phyloP scores from a whole-genome alignment of 2,113 vertebrate genomes.

The Puma concolor region DNA sequence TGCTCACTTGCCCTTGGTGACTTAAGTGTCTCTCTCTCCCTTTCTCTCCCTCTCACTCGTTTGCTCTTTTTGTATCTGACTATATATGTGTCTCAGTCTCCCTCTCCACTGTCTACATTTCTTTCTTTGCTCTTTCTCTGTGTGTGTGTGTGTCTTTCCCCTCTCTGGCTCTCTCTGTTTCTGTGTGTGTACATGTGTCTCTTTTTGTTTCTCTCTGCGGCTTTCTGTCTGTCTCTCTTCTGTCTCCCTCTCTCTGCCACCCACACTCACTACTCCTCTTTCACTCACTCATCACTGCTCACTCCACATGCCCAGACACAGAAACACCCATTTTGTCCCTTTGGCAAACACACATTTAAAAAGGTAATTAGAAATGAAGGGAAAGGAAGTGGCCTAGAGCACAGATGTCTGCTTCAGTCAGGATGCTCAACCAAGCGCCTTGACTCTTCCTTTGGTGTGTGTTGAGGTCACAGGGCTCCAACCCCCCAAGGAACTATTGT shows the following conservation, averaged over 20 bases:
- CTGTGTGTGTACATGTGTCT: background rate
- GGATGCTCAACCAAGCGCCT: background rate
- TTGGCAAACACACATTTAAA: background rate
- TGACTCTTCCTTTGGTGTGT: background rate
- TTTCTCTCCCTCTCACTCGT: background rate
- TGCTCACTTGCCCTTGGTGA: background rate
- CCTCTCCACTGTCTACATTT: background rate
- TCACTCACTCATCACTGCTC: background rate
- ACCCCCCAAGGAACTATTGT: background rate
- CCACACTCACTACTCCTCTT: background rate
- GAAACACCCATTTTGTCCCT: background rate
- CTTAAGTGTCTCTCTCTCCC: background rate
- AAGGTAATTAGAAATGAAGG: slow-evolving; percentile 30
- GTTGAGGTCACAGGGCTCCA: background rate
- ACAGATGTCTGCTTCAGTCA: background rate
- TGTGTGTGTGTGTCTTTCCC: background rate
- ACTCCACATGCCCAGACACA: background rate
- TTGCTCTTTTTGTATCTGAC: background rate
- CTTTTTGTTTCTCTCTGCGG: background rate
- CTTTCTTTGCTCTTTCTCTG: background rate
- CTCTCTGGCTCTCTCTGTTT: background rate
- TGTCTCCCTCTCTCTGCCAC: background rate
- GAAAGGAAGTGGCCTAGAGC: background rate
- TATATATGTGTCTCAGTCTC: background rate
- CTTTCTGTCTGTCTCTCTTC: background rate